Conservation (phyloP, 2,888 invertebrate genomes). For the Auanema freiburgensis region DNA sequence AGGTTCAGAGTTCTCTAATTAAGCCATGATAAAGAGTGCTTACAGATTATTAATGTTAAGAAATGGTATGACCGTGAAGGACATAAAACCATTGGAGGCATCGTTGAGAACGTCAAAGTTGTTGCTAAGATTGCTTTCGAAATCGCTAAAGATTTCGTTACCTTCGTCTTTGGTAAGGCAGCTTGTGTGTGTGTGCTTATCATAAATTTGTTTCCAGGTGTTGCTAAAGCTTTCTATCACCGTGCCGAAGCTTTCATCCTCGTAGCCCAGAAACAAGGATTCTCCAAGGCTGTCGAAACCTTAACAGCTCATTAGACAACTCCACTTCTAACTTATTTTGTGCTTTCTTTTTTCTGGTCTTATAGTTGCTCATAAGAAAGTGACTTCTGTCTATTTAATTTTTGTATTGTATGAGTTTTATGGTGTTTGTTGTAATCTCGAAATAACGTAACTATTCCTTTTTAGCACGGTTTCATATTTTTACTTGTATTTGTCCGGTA, state of each 20-base stretch:
- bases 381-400: no score
- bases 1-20: not conserved
- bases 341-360: no score
- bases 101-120: constrained; percentile 22
- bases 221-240: not conserved
- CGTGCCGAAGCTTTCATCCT: constrained; percentile 6
- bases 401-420: no score
- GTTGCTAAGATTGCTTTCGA: constrained; percentile 29
- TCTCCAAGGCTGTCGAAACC: constrained; percentile 12
- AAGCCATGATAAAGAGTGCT: not conserved
- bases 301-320: not conserved
- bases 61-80: constrained; percentile 37
- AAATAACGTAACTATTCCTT: no score
- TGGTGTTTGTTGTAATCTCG: no score
- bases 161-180: constrained; percentile 15
- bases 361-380: no score
- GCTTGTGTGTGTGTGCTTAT: not conserved
- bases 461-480: no score
- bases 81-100: constrained; percentile 26
- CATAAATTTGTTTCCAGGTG: constrained; percentile 9
- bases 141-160: constrained; percentile 24
- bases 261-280: constrained; percentile 15
- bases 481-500: no score
- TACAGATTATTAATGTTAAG: constrained; percentile 18
- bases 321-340: no score